Percentiles rank a stretch among this genome's conserved stretches.
These are phyloP conservation scores for Cassiopea xamachana DNA, from an alignment of 30 jellyfish, hydroid and myxozoan genomes.

Conservation along the genomic window DNA sequence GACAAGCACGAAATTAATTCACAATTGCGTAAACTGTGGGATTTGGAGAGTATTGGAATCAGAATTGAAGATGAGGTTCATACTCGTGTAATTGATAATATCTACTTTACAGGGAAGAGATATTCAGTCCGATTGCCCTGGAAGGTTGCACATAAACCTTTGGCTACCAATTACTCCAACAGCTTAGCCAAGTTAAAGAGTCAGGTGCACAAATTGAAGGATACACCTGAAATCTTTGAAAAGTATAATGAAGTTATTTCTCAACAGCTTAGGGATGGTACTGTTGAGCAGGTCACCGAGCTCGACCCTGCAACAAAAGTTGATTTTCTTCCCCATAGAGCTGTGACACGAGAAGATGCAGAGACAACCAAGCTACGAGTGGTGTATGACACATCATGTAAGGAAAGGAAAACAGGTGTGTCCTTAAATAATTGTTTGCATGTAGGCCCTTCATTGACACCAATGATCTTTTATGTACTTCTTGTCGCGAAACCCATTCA, in stretches of 20 bases:
- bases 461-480: constrained; percentile 47
- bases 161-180: constrained; percentile 36
- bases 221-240: constrained; percentile 31
- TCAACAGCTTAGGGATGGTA: constrained; percentile 44
- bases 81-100: constrained; percentile 35
- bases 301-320: constrained; percentile 25
- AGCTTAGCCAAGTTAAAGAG: constrained; percentile 24
- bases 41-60: constrained; percentile 60
- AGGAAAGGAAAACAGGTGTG: constrained; percentile 42
- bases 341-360: constrained; percentile 43
- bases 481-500: too few species aligned
- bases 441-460: constrained; percentile 62
- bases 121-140: constrained; percentile 69
- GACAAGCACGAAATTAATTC: background rate
- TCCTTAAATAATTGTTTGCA: constrained; percentile 55
- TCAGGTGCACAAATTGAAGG: constrained; percentile 52
- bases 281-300: constrained; percentile 60
- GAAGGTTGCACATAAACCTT: constrained; percentile 70
- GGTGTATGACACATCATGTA: constrained; percentile 58
- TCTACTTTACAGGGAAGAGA: constrained; percentile 52
- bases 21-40: constrained; percentile 49
- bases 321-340: constrained; percentile 53
- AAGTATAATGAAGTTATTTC: constrained; percentile 41
- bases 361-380: constrained; percentile 62
- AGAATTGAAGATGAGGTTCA: constrained; percentile 43